Percentiles rank a stretch among this genome's conserved stretches.
These are phyloP conservation scores for Synanthedon tipuliformis DNA, from an alignment of 2,888 invertebrate species.

Conservation along the genomic window DNA sequence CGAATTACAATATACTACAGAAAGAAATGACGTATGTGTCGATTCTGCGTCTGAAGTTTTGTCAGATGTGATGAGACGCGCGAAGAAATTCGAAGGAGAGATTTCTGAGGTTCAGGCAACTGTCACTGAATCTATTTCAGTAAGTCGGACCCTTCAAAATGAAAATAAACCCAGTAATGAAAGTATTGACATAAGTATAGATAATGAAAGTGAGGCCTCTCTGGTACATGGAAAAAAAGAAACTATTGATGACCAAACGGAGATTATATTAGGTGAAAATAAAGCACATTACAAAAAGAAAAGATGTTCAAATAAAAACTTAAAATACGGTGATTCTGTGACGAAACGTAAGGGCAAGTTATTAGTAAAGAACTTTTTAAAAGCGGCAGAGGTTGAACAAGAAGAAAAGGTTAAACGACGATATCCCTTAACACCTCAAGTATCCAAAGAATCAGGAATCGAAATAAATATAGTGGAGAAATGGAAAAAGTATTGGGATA, in stretches of 20 bases:
- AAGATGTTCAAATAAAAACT: conserved; percentile 34
- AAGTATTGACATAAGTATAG: conserved; percentile 31
- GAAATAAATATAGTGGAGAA: conserved; percentile 26
- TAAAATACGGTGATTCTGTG: conserved; percentile 51
- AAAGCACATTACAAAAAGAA: conserved; percentile 37
- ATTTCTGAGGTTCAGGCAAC: conserved; percentile 69
- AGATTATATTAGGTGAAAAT: conserved; percentile 46
- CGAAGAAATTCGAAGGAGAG: conserved; percentile 44
- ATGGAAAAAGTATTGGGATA: conserved; percentile 61
- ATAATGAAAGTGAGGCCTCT: conserved; percentile 32
- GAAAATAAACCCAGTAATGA: conserved; percentile 13
- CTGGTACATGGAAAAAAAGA: conserved; percentile 60
- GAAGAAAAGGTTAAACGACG: background rate
- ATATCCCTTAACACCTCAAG: background rate
- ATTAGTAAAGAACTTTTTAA: conserved; percentile 46
- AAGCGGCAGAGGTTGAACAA: conserved; percentile 21
- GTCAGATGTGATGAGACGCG: conserved; percentile 66
- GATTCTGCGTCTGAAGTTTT: conserved; percentile 58
- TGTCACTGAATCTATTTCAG: conserved; percentile 66
- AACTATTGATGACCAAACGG: conserved; percentile 63
- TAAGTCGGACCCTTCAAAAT: conserved; percentile 56
- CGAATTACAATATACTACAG: conserved; percentile 17
- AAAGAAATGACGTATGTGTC: conserved; percentile 38
- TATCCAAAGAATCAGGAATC: conserved; percentile 1
- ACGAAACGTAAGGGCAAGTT: conserved; percentile 56